These are phyloP conservation scores for Neotoma lepida DNA, from an alignment of 2,113 vertebrate genomes.

Conservation along the genomic window DNA sequence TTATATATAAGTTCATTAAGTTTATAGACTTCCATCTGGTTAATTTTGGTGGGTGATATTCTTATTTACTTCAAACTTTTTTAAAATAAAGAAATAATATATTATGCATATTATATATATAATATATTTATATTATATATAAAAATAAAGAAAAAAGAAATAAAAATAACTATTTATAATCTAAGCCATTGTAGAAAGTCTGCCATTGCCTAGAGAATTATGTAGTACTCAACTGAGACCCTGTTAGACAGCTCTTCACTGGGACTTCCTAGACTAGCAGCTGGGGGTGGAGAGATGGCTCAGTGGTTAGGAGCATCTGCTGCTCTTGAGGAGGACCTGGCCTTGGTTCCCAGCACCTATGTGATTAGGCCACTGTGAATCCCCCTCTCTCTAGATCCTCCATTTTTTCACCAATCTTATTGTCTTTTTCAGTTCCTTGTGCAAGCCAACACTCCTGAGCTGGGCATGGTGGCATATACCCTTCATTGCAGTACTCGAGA, in stretches of 20 bases:
- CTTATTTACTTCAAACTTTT: not conserved
- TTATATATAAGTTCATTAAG: not conserved
- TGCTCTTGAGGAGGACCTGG: not conserved
- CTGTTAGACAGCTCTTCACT: not conserved
- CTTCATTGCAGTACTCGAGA: not conserved
- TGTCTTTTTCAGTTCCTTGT: not conserved
- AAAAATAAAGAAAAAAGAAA: not conserved
- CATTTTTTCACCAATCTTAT: not conserved
- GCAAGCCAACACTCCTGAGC: not conserved
- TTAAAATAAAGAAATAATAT: not conserved
- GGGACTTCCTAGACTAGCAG: not conserved
- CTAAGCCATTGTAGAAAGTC: not conserved
- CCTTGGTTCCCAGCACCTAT: not conserved
- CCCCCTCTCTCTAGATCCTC: not conserved
- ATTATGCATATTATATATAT: not conserved
- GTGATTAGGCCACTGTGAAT: not conserved
- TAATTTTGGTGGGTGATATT: not conserved
- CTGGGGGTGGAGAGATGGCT: not conserved
- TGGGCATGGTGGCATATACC: not conserved
- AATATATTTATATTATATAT: not conserved
- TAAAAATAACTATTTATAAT: not conserved
- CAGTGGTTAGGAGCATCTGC: not conserved
- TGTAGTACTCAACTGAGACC: not conserved
- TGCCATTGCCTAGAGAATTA: not conserved
- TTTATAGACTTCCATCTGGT: not conserved